Evolutionary conservation across 2,797 vertebrate species (phyloP), one percentile per base, ranked within the genome.

Genomic region (Protosalanx chinensis): DNA sequence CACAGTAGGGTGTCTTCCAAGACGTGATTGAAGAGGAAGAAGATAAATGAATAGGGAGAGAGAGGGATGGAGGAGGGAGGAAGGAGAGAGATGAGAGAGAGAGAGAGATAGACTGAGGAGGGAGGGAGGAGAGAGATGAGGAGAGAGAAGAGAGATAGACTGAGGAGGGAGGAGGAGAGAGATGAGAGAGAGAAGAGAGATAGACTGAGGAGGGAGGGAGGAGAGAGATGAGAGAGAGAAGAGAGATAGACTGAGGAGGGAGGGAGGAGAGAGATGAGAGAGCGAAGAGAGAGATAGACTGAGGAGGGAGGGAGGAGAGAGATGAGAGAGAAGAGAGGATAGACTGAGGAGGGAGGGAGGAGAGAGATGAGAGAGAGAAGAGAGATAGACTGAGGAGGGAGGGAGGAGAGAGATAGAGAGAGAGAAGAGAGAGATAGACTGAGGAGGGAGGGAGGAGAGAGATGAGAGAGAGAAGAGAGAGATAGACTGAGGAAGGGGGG

Each of bases 401-500:
- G 5, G 6, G 35, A 37, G 35, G 35, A 33, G 35, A 37, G 35
- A 37, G 35, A 6, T 37, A n/a, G n/a, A n/a, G n/a, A n/a, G n/a
- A n/a, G n/a, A n/a, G n/a, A n/a, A n/a, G n/a, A n/a, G n/a, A n/a
- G n/a, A n/a, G n/a, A n/a, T n/a, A n/a, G n/a, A n/a, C n/a, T 6
- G 35, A 37, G 35, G 35, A 37, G 35, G 7, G 35, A 57, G 53
- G n/a, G 51, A 30, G 35, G 7, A 75, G 12, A 33, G 1, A 59
- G 23, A 7, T 12, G 23, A 27, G 57, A 33, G 29, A 35, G 57
- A 60, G 27, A 56, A 35, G 15, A 63, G 30, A 29, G 56, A 68
- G 29, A 58, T 41, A 46, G 27, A 78, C 30, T n/a, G 13, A n/a
- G 67, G 8, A 8, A 64, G 67, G 51, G 32, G 67, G 73, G 71